These are phyloP conservation scores for Grantiella picta DNA, from an alignment of 2,113 vertebrate genomes.

Conservation along the genomic window DNA sequence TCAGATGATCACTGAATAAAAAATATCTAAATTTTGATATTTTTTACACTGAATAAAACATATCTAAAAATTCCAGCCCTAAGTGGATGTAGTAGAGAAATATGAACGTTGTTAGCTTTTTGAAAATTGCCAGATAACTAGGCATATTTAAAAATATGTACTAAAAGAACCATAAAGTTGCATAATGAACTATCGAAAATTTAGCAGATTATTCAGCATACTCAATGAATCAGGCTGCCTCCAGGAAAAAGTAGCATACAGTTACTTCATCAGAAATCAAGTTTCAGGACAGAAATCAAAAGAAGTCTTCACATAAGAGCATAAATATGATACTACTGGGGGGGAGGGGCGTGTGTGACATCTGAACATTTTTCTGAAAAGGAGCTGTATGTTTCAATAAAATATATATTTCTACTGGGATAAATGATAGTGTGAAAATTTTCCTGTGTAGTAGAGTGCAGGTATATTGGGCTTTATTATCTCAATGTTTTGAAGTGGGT, in stretches of 20 bases:
- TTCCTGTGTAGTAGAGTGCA: background rate
- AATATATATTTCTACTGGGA: background rate
- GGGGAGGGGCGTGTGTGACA: background rate
- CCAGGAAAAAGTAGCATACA: background rate
- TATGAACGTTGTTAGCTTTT: background rate
- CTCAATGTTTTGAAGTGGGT: background rate
- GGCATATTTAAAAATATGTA: background rate
- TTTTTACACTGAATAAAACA: too few relatives aligned
- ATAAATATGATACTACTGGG: background rate
- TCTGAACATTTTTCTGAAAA: background rate
- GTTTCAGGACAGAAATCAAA: background rate
- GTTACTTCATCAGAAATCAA: background rate
- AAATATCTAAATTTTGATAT: too few relatives aligned
- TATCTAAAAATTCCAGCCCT: background rate
- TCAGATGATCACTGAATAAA: background rate
- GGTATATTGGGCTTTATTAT: background rate
- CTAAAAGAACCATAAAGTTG: background rate
- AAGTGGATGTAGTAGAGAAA: background rate
- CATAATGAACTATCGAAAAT: background rate
- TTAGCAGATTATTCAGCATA: background rate
- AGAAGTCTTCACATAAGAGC: background rate
- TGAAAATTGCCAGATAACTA: background rate
- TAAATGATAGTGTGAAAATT: background rate
- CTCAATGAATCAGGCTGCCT: background rate
- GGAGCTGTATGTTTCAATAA: background rate